These are phyloP conservation scores for Chrysopa pallens DNA, from an alignment of 1,140 invertebrate species.

Conservation along the genomic window DNA sequence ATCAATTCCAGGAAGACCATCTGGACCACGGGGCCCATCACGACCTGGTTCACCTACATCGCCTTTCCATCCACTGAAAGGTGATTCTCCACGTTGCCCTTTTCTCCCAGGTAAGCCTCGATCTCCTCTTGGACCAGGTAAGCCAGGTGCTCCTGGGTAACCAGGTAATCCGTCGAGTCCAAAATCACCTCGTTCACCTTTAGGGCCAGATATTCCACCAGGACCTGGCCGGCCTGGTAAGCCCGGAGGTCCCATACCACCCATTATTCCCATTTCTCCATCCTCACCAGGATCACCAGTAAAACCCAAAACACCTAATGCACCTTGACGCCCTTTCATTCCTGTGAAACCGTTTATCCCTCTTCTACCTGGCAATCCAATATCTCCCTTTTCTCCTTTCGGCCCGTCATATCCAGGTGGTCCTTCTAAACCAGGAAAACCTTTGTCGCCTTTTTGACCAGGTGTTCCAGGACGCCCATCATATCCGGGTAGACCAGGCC, in stretches of 20 bases:
- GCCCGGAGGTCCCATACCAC: constrained; percentile 39
- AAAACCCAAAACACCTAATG: constrained; percentile 44
- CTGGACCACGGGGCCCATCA: constrained; percentile 23
- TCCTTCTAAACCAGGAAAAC: constrained; percentile 30
- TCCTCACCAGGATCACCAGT: constrained; percentile 57
- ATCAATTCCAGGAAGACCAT: constrained; percentile 21
- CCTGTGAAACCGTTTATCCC: constrained; percentile 22
- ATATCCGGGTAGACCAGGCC: constrained; percentile 20
- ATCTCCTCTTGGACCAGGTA: constrained; percentile 35
- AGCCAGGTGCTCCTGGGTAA: constrained; percentile 32
- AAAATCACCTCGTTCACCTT: constrained; percentile 32
- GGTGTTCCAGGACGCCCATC: constrained; percentile 40
- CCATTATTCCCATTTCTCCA: constrained; percentile 35
- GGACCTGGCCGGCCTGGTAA: constrained; percentile 41
- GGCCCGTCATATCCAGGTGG: constrained; percentile 29
- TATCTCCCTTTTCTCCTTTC: constrained; percentile 14
- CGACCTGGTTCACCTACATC: constrained; percentile 31
- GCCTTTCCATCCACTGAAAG: constrained; percentile 8
- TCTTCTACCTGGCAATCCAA: constrained; percentile 21
- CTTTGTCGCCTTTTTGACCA: constrained; percentile 41
- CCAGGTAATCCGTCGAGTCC: constrained; percentile 33
- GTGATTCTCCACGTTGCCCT: constrained; percentile 25
- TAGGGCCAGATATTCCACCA: constrained; percentile 42
- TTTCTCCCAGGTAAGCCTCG: constrained; percentile 40
- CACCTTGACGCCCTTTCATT: constrained; percentile 34